These are phyloP conservation scores for Protaetia brevitarsis DNA, from an alignment of 1,140 invertebrate species.

Conservation along the genomic window DNA sequence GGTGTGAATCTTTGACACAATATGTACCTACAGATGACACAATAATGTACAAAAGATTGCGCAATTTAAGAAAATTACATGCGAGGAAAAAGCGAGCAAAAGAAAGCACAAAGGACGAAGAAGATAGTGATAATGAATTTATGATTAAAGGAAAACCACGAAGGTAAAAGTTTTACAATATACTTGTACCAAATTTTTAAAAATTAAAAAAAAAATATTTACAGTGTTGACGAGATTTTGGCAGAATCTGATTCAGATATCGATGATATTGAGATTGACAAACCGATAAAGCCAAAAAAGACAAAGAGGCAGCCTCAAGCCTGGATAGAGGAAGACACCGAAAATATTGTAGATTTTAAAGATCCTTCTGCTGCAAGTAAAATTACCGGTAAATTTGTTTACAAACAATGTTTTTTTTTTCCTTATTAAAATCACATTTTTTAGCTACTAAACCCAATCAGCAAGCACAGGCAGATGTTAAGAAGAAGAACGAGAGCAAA, in stretches of 20 bases:
- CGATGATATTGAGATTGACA: constrained; percentile 59
- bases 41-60: constrained; percentile 71
- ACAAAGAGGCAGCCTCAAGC: constrained; percentile 58
- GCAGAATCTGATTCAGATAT: constrained; percentile 69
- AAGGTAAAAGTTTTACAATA: constrained; percentile 45
- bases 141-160: constrained; percentile 54
- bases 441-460: constrained; percentile 22
- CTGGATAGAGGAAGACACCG: constrained; percentile 81
- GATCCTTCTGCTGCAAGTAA: constrained; percentile 75
- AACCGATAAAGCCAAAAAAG: constrained; percentile 46
- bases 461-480: constrained; percentile 10
- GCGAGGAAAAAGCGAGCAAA: constrained; percentile 66
- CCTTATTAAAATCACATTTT: too few species aligned
- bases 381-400: constrained; percentile 69
- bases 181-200: background rate
- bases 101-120: constrained; percentile 53
- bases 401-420: too few species aligned
- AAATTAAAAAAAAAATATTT: background rate
- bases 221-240: constrained; percentile 72
- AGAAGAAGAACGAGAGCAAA: constrained; percentile 50
- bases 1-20: constrained; percentile 65
- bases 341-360: constrained; percentile 84
- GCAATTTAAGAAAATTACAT: constrained; percentile 79
- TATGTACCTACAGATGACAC: constrained; percentile 68
- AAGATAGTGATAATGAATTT: constrained; percentile 49